Percentiles rank a stretch among this genome's conserved stretches.
Evolutionary conservation across 2,888 invertebrate species (phyloP).

Genomic region (Drosophila histrio): DNA sequence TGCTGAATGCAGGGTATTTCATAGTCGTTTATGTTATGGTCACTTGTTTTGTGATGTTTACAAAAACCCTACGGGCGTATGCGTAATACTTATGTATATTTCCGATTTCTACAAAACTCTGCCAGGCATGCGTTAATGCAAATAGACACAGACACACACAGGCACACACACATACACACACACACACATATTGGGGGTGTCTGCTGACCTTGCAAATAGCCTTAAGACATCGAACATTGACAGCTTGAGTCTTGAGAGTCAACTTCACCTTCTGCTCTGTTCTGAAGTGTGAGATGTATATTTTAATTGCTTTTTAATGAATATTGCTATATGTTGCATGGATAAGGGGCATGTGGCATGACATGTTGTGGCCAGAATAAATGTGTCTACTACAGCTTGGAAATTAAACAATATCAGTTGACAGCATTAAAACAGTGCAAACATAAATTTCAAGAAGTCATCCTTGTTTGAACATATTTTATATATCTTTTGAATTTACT

Average conservation of each 20-base stretch:
- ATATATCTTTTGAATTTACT: constrained; percentile 66
- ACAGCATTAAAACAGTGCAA: constrained; percentile 58
- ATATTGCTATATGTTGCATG: constrained; percentile 38
- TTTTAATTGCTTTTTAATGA: constrained; percentile 68
- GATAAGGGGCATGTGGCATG: background rate
- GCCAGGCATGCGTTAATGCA: constrained; percentile 35
- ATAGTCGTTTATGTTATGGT: background rate
- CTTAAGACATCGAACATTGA: constrained; percentile 30
- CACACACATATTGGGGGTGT: constrained; percentile 18
- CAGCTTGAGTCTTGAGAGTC: constrained; percentile 7
- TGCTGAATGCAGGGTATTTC: background rate
- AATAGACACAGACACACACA: background rate
- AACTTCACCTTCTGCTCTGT: constrained; percentile 16
- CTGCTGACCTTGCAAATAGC: constrained; percentile 70
- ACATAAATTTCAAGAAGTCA: constrained; percentile 46
- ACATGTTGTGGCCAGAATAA: constrained; percentile 25
- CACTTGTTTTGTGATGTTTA: constrained; percentile 1
- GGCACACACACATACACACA: background rate
- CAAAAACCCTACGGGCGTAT: constrained; percentile 49
- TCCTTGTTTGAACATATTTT: constrained; percentile 56
- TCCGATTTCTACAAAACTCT: constrained; percentile 38
- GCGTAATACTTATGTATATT: constrained; percentile 43
- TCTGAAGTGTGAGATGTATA: constrained; percentile 38
- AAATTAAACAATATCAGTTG: constrained; percentile 61
- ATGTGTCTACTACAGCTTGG: constrained; percentile 37